Evolutionary conservation across 2,113 vertebrate genomes (phyloP).

Genomic region (Columba livia): DNA sequence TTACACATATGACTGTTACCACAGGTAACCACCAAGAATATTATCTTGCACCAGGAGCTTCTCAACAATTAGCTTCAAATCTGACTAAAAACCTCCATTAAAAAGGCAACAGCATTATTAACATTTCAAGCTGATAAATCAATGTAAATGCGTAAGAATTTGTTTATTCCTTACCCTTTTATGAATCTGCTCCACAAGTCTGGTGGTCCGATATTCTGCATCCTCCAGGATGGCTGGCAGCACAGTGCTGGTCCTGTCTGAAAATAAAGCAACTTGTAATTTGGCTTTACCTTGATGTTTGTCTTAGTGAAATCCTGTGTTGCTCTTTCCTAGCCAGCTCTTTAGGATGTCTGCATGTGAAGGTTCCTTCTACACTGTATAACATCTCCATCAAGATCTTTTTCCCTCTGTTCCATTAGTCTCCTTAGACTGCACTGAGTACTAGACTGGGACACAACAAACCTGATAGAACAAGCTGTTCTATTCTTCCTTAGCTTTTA

Average conservation of each 20-base stretch:
- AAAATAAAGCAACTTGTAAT: background rate
- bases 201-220: fast-evolving
- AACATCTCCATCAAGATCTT: background rate
- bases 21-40: background rate
- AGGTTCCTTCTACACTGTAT: background rate
- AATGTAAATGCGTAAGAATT: background rate
- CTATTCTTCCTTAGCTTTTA: background rate
- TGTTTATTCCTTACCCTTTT: background rate
- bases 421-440: background rate
- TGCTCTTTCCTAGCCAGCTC: background rate
- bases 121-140: background rate
- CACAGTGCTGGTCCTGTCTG: background rate
- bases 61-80: background rate
- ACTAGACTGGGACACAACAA: background rate
- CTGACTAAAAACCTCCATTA: background rate
- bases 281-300: background rate
- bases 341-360: background rate
- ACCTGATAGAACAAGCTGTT: background rate
- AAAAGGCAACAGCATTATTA: background rate
- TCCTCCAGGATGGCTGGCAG: background rate
- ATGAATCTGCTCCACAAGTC: background rate
- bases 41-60: background rate
- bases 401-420: background rate
- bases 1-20: background rate
- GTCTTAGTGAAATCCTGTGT: background rate